Base-by-base conservation (phyloP, 2,888 invertebrate species). In the Pantelozetes paolii region DNA sequence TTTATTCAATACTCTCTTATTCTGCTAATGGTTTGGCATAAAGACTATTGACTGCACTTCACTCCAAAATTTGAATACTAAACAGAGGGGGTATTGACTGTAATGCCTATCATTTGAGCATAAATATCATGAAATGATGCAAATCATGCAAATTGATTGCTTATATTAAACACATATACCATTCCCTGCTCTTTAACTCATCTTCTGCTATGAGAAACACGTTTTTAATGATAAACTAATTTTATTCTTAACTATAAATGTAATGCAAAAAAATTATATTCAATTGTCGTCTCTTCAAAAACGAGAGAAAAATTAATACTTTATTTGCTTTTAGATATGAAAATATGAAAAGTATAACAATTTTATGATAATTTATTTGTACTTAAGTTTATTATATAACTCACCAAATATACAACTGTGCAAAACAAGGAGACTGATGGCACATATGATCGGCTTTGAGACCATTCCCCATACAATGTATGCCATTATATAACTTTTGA, bases 381-480 rank as follows among this genome's bases (percentile, higher is more conserved):
- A 59, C 6, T 59, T 30, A 48, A 20, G 5, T 20, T 48, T 20
- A 6, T 3, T 20, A 11, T 3, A 11, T 15, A 28, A 59, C 59
- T 59, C 30, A 59, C 59, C 59, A 6, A 59, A 59, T 59, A 59
- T 59, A 26, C 23, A 59, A 59, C 23, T 59, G 15, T 26, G 28
- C 59, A 59, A 59, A 59, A 59, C 18, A 28, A 59, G 18, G 26
- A 59, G n/a, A n/a, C n/a, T 28, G 28, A 59, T 26, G 13, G 23
- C 23, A 23, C 23, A 59, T 59, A 20, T 15, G 59, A 59, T 59
- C 28, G 28, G 59, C 59, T 59, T 59, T 59, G 59, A 59, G 28
- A 30, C 59, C 59, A 59, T 59, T 59, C 28, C 28, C 59, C 59
- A 59, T 30, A 20, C 59, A 59, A 59, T 59, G 28, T 28, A 26